These are phyloP conservation scores for Noctua janthina DNA, from an alignment of 2,888 invertebrate genomes.

Conservation along the genomic window DNA sequence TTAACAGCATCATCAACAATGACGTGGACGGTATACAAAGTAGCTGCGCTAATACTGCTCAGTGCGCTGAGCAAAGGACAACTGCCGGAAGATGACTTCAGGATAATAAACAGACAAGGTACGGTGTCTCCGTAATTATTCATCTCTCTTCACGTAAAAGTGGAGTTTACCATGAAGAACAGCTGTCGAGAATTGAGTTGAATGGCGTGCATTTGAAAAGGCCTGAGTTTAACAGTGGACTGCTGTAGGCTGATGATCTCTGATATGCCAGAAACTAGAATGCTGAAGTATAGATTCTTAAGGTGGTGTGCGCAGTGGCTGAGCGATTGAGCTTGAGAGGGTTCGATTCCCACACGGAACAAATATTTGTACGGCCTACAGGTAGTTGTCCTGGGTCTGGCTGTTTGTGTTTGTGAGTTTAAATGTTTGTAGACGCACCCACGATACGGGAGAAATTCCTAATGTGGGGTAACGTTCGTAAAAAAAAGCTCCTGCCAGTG, in stretches of 20 bases:
- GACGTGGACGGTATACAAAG: conserved; percentile 80
- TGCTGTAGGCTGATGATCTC: neutral
- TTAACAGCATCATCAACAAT: conserved; percentile 56
- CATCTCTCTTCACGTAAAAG: neutral
- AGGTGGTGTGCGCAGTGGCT: neutral
- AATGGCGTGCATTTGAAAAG: neutral
- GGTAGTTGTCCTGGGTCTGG: neutral
- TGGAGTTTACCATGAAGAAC: neutral
- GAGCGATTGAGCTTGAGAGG: neutral
- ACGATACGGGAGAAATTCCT: neutral
- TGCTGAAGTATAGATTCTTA: neutral
- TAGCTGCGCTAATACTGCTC: conserved; percentile 80
- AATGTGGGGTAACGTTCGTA: neutral
- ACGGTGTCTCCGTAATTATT: neutral
- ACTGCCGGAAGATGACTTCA: conserved; percentile 87
- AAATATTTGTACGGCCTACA: neutral
- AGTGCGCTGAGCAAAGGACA: conserved; percentile 83
- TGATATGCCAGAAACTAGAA: neutral
- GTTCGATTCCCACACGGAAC: neutral
- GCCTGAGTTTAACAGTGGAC: neutral
- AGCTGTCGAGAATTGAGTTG: neutral
- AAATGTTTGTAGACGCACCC: neutral
- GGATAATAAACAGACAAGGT: conserved; percentile 88
- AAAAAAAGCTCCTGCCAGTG: neutral
- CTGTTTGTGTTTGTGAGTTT: neutral